phyloP scores from a whole-genome alignment of 2,888 invertebrate genomes.

The Drosophila pseudotalamancana region DNA sequence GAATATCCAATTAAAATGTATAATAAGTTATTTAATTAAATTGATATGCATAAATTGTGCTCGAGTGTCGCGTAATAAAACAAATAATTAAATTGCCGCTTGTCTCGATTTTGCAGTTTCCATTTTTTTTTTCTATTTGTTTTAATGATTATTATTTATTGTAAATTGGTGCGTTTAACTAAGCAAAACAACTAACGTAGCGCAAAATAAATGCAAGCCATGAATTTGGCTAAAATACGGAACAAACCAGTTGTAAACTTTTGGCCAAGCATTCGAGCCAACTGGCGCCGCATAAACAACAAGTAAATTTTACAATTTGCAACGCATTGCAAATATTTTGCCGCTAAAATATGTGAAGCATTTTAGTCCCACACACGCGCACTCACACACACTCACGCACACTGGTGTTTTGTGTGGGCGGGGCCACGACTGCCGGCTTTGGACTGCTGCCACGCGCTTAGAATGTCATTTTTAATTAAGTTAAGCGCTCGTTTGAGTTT shows the following conservation, averaged over 20 bases:
- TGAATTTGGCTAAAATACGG: constrained; percentile 39
- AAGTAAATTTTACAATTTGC: constrained; percentile 58
- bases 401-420: constrained; percentile 1
- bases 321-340: constrained; percentile 65
- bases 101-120: not conserved
- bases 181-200: constrained; percentile 6
- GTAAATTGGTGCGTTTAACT: constrained; percentile 29
- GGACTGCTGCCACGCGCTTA: constrained; percentile 38
- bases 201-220: constrained; percentile 39
- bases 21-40: constrained; percentile 75
- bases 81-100: constrained; percentile 55
- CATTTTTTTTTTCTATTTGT: not conserved
- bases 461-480: constrained; percentile 79
- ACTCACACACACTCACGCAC: constrained; percentile 2
- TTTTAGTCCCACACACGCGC: constrained; percentile 4
- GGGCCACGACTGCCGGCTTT: constrained; percentile 22
- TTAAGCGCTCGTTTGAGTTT: constrained; percentile 69
- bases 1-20: constrained; percentile 68
- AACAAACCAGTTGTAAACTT: constrained; percentile 9
- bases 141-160: constrained; percentile 19
- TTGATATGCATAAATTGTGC: constrained; percentile 58
- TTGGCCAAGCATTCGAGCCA: constrained; percentile 25
- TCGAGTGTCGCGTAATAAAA: constrained; percentile 23
- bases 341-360: constrained; percentile 67
- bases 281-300: constrained; percentile 57